phyloP scores from a whole-genome alignment of 2,797 vertebrate species.

The Prunella strophiata region DNA sequence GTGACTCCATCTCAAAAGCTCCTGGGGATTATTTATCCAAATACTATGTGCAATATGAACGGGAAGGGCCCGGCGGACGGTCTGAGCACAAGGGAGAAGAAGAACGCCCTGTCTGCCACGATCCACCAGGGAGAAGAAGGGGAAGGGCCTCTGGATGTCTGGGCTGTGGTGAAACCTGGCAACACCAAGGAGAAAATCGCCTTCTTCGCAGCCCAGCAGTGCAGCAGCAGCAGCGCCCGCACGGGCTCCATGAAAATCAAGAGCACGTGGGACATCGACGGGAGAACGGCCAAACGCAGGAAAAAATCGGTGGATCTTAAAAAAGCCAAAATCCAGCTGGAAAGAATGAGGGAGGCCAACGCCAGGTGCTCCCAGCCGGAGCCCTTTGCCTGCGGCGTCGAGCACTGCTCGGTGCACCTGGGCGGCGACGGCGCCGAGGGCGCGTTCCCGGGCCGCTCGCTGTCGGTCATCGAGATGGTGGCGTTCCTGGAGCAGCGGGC shows the following conservation, averaged over 20 bases:
- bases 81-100: slow-evolving; percentile 63
- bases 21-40: slow-evolving; percentile 82
- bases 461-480: slow-evolving; percentile 96
- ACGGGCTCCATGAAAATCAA: slow-evolving; percentile 85
- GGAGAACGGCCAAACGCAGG: slow-evolving; percentile 86
- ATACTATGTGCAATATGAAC: slow-evolving; percentile 78
- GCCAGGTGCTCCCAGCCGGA: slow-evolving; percentile 69
- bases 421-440: slow-evolving; percentile 55
- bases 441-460: slow-evolving; percentile 66
- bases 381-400: slow-evolving; percentile 73
- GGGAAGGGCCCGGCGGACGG: slow-evolving; percentile 61
- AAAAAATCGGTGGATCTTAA: slow-evolving; percentile 82
- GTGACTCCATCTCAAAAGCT: slow-evolving; percentile 77
- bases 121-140: slow-evolving; percentile 80
- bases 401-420: slow-evolving; percentile 75
- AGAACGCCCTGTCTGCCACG: slow-evolving; percentile 45
- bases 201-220: slow-evolving; percentile 89
- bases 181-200: slow-evolving; percentile 98
- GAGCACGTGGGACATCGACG: slow-evolving; percentile 88
- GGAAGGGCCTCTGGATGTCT: slow-evolving; percentile 84
- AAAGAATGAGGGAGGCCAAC: slow-evolving; percentile 73
- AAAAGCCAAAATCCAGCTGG: slow-evolving; percentile 74
- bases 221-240: slow-evolving; percentile 42
- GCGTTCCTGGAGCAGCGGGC: slow-evolving; percentile 90
- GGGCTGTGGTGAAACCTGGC: slow-evolving; percentile 92